phyloP scores from a whole-genome alignment of 2,888 invertebrate species.

The Heteromurus nitidus region DNA sequence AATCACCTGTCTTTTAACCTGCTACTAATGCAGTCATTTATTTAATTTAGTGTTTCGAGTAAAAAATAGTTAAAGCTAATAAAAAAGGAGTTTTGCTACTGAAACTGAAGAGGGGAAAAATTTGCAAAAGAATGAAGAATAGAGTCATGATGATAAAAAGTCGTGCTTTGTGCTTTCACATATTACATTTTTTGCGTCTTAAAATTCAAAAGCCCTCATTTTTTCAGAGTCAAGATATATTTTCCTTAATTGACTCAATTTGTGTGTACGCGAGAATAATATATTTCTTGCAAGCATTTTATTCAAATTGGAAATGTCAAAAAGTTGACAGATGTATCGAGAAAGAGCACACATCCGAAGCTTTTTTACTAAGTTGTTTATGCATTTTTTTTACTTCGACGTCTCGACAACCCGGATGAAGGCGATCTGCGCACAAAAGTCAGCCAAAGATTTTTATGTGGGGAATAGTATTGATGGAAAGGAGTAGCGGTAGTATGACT shows the following conservation, averaged over 20 bases:
- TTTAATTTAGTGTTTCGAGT: slow-evolving; percentile 40
- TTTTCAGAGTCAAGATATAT: background rate
- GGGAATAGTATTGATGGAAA: too few relatives aligned
- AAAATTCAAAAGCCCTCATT: slow-evolving; percentile 28
- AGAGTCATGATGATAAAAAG: too few relatives aligned
- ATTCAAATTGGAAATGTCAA: slow-evolving; percentile 54
- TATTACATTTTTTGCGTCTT: too few relatives aligned
- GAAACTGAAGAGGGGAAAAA: slow-evolving; percentile 3
- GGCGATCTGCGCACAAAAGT: too few relatives aligned
- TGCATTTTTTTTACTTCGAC: background rate
- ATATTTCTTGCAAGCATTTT: slow-evolving; percentile 22
- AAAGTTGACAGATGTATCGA: slow-evolving; percentile 45
- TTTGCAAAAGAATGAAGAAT: too few relatives aligned
- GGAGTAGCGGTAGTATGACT: too few relatives aligned
- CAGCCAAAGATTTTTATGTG: too few relatives aligned
- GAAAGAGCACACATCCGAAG: background rate
- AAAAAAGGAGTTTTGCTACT: too few relatives aligned
- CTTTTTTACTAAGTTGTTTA: background rate
- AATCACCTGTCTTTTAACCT: slow-evolving; percentile 27
- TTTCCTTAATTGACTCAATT: slow-evolving; percentile 47
- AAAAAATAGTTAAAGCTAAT: too few relatives aligned
- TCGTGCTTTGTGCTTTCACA: too few relatives aligned
- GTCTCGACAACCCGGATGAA: slow-evolving; percentile 53
- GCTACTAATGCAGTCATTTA: slow-evolving; percentile 35
- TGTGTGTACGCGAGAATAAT: slow-evolving; percentile 7